Conservation (phyloP, 2,113 vertebrate species). For the Calypte anna region DNA sequence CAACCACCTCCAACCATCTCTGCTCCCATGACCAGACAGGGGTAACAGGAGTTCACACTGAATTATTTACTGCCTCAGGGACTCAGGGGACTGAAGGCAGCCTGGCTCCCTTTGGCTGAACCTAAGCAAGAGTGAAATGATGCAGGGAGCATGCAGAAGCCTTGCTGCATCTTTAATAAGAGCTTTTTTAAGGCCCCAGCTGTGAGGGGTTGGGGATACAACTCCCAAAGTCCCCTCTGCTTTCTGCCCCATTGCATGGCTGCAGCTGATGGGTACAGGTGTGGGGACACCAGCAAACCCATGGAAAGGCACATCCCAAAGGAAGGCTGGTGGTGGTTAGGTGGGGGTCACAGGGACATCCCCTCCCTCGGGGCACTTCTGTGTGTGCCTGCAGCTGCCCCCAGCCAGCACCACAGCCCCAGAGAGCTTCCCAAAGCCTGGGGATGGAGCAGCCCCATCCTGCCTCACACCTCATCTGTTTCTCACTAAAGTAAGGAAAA, state of each 20-base stretch:
- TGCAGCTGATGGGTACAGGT: rapidly evolving
- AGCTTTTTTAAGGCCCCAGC: rapidly evolving
- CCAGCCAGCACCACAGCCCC: background rate
- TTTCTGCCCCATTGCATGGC: rapidly evolving
- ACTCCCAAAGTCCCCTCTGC: rapidly evolving
- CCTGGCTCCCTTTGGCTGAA: background rate
- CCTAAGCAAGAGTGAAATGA: background rate
- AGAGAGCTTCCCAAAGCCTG: rapidly evolving
- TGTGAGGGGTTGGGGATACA: rapidly evolving
- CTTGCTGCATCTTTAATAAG: background rate
- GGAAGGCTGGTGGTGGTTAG: rapidly evolving
- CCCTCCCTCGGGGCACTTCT: background rate
- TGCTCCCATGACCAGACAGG: background rate
- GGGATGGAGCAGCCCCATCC: background rate
- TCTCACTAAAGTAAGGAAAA: background rate
- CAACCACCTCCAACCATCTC: background rate
- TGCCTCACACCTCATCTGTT: rapidly evolving
- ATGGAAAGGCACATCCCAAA: background rate
- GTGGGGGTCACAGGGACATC: background rate
- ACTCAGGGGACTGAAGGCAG: background rate
- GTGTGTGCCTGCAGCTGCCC: background rate
- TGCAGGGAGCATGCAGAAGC: background rate
- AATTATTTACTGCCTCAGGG: slow-evolving; percentile 4
- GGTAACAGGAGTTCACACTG: slow-evolving; percentile 41
- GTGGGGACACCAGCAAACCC: background rate